These are phyloP conservation scores for Lophochroa leadbeateri DNA, from an alignment of 2,113 vertebrate species.

Conservation along the genomic window DNA sequence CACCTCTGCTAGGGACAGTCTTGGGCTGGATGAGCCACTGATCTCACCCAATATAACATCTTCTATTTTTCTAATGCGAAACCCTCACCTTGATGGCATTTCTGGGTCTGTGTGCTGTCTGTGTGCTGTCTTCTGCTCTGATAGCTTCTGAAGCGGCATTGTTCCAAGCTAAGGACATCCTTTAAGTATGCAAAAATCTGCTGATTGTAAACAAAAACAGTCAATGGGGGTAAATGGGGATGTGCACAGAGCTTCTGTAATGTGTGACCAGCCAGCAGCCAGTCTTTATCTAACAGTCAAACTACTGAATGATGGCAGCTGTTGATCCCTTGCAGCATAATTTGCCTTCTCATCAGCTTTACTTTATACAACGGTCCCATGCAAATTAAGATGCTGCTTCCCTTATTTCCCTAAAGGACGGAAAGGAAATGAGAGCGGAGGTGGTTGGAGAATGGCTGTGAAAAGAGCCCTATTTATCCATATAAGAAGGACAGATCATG, in stretches of 20 bases:
- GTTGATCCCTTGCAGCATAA: background rate
- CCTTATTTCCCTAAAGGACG: background rate
- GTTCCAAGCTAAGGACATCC: background rate
- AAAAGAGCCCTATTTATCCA: background rate
- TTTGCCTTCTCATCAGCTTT: conserved; percentile 34
- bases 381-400: background rate
- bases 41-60: background rate
- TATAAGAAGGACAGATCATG: background rate
- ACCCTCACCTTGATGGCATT: background rate
- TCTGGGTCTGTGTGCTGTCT: background rate
- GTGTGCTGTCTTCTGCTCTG: background rate
- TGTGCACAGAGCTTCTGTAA: background rate
- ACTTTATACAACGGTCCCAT: background rate
- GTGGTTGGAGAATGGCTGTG: background rate
- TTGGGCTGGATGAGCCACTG: background rate
- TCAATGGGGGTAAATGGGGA: background rate
- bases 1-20: background rate
- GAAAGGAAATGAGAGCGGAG: background rate
- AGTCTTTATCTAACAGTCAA: background rate
- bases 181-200: background rate
- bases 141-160: background rate
- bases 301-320: background rate
- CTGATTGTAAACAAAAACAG: background rate
- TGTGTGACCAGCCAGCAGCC: background rate
- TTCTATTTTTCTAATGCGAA: background rate